Conservation (phyloP, 2,888 invertebrate genomes). For the Priocnemis perturbator region DNA sequence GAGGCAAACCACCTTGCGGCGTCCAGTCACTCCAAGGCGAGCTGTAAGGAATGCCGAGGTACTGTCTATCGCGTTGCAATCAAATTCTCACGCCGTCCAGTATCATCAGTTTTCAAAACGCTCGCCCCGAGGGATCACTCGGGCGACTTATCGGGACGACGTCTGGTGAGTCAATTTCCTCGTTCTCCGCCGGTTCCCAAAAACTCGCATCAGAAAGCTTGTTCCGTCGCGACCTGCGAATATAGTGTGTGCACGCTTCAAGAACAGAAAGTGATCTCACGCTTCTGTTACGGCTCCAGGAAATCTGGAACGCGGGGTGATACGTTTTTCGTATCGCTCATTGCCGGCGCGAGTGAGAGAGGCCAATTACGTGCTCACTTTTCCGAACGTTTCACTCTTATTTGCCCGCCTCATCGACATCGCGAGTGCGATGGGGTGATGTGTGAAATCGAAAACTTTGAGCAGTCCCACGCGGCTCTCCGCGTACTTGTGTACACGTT, state of each 20-base stretch:
- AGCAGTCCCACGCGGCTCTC: no score
- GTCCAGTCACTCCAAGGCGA: constrained; percentile 72
- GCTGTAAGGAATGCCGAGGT: constrained; percentile 67
- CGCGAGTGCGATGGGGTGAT: neutral
- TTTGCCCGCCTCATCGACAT: neutral
- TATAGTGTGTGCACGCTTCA: constrained; percentile 1
- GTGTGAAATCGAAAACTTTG: neutral
- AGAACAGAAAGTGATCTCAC: constrained; percentile 7
- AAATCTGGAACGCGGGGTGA: neutral
- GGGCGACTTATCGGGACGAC: neutral
- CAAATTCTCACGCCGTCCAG: constrained; percentile 45
- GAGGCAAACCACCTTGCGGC: constrained; percentile 49
- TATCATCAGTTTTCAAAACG: neutral
- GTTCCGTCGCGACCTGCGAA: neutral
- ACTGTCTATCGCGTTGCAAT: constrained; percentile 55
- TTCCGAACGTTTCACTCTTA: neutral
- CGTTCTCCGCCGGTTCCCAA: neutral
- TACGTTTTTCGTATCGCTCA: neutral
- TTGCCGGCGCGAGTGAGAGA: neutral
- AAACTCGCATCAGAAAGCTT: no score
- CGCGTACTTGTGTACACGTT: no score
- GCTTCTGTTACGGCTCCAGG: constrained; percentile 6
- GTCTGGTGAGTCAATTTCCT: constrained; percentile 2
- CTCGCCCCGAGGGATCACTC: constrained; percentile 44
- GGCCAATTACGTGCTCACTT: no score